A percentile compares a stretch with the other conserved stretches of the same genome.
Evolutionary conservation across 30 jellyfish, hydroid and myxozoan species (phyloP).

Genomic region (Pseudorhiza aurosa): DNA sequence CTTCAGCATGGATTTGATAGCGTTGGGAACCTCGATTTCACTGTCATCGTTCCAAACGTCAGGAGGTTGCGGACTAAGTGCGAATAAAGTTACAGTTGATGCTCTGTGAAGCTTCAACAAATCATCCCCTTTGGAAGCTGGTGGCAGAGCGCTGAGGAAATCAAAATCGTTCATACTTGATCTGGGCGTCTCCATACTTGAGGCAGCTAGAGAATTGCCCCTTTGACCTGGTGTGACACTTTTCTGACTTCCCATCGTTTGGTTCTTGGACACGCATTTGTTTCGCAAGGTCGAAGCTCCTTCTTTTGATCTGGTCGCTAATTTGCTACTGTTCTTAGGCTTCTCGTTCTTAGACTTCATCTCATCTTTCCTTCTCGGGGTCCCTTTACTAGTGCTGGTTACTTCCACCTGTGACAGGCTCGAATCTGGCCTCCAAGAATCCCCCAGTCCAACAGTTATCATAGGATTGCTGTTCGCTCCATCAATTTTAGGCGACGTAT

Average conservation of each 20-base stretch:
- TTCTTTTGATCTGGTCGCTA: neutral
- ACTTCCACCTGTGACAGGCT: conserved; percentile 57
- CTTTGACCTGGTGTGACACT: neutral
- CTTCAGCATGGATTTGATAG: neutral
- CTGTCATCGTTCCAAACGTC: conserved; percentile 86
- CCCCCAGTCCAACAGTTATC: conserved; percentile 23
- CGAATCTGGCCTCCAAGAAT: conserved; percentile 73
- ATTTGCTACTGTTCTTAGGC: neutral
- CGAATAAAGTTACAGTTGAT: conserved; percentile 75
- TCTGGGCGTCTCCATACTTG: conserved; percentile 49
- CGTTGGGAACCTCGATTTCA: conserved; percentile 47
- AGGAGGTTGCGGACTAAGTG: conserved; percentile 87
- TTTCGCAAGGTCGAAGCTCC: neutral
- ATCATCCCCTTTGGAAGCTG: conserved; percentile 85
- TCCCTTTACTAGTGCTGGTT: neutral
- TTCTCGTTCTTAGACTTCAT: neutral
- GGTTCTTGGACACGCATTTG: neutral
- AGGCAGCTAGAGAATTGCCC: neutral
- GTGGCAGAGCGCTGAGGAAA: conserved; percentile 87
- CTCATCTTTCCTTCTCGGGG: neutral
- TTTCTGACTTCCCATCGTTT: neutral
- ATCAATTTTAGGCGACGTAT: neutral
- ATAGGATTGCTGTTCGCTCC: conserved; percentile 21
- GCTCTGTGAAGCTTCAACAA: conserved; percentile 78
- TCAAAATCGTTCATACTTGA: conserved; percentile 69